Conservation (phyloP, 2,113 vertebrate genomes). For the Craseonycteris thonglongyai region DNA sequence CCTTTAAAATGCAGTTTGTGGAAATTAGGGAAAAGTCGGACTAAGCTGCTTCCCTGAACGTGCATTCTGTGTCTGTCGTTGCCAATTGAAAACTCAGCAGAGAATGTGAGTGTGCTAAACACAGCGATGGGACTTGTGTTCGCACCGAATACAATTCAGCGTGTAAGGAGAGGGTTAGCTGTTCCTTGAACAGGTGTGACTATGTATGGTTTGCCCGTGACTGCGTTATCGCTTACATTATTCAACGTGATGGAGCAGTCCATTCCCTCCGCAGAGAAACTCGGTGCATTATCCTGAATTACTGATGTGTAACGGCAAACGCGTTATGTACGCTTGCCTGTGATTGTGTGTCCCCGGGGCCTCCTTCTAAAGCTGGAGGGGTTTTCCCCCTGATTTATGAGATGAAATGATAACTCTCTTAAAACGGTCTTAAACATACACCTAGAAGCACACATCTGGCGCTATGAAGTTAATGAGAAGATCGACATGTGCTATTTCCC, state of each 20-base stretch:
- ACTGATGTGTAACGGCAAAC: background rate
- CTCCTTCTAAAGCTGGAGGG: background rate
- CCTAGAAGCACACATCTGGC: background rate
- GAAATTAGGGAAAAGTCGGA: background rate
- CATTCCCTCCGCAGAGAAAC: background rate
- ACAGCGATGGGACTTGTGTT: background rate
- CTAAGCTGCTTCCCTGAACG: background rate
- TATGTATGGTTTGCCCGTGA: background rate
- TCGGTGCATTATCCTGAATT: background rate
- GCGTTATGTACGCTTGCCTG: background rate
- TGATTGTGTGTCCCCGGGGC: background rate
- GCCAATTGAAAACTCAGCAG: background rate
- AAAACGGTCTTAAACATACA: background rate
- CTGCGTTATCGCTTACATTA: background rate
- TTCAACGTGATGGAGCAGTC: background rate
- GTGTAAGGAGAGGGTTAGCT: background rate
- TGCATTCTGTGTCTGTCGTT: background rate
- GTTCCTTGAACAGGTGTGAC: background rate
- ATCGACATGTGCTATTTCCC: background rate
- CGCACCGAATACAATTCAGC: background rate
- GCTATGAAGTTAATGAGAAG: background rate
- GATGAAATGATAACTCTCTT: background rate
- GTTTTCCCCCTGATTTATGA: background rate
- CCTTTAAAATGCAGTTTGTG: conserved; percentile 1
- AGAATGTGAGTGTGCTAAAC: background rate